Evolutionary conservation across 2,113 vertebrate species (phyloP).

Genomic region (Urocynchramus pylzowi): DNA sequence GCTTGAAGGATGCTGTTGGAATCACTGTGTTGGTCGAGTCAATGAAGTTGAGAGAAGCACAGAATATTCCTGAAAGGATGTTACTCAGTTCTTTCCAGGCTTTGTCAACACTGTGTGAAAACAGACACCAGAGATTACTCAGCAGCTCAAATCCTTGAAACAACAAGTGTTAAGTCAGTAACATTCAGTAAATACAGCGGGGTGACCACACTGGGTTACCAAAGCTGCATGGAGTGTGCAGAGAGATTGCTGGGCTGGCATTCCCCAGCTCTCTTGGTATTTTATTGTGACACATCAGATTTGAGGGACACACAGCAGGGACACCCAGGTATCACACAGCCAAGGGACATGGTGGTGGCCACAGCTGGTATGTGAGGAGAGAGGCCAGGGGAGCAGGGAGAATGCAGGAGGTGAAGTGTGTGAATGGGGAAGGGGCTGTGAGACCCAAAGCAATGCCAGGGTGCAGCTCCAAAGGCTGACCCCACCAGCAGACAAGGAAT

Average conservation of each 20-base stretch:
- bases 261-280: not conserved
- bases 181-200: accelerated
- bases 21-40: conserved; percentile 95
- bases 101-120: conserved; percentile 82
- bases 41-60: conserved; percentile 97
- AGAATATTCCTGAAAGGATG: conserved; percentile 95
- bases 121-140: not conserved
- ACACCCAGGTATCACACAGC: not conserved
- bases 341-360: accelerated
- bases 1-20: conserved; percentile 96
- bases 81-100: conserved; percentile 96
- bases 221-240: not conserved
- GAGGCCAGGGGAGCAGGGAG: not conserved
- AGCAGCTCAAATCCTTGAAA: not conserved
- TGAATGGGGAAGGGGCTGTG: not conserved
- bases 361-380: not conserved
- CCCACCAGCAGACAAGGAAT: accelerated
- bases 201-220: not conserved
- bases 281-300: not conserved
- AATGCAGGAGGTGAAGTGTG: accelerated
- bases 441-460: not conserved
- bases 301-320: not conserved
- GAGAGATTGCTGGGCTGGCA: not conserved
- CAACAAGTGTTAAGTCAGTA: not conserved
- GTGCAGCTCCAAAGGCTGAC: not conserved